phyloP scores from a whole-genome alignment of 2,113 vertebrate genomes.

The Hydrolagus affinis region DNA sequence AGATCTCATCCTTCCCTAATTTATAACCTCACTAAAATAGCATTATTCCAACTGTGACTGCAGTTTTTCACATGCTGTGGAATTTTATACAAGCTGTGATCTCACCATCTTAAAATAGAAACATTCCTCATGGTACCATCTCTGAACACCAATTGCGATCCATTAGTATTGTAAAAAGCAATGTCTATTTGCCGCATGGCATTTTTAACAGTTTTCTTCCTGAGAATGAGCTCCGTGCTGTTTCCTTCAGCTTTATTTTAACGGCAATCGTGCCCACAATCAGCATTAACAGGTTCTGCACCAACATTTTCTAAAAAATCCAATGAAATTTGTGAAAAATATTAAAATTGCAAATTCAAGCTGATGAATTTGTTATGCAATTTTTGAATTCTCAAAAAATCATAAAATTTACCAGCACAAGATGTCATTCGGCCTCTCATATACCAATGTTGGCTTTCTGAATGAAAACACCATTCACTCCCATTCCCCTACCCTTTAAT shows the following conservation, averaged over 20 bases:
- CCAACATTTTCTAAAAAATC: too few relatives aligned
- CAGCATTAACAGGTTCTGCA: too few relatives aligned
- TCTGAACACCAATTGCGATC: neutral
- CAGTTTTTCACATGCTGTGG: neutral
- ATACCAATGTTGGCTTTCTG: too few relatives aligned
- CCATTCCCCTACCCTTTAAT: too few relatives aligned
- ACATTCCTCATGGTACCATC: neutral
- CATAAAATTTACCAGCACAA: too few relatives aligned
- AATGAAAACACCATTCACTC: too few relatives aligned
- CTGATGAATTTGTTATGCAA: too few relatives aligned
- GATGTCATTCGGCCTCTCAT: too few relatives aligned
- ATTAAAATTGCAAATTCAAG: too few relatives aligned
- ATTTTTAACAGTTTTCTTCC: neutral
- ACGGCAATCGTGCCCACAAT: neutral
- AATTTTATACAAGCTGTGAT: conserved; percentile 5
- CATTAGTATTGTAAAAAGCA: neutral
- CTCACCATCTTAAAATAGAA: neutral
- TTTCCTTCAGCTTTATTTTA: neutral
- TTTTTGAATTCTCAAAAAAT: too few relatives aligned
- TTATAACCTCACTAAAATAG: neutral
- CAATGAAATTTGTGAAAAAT: too few relatives aligned
- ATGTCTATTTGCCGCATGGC: neutral
- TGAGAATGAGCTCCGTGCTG: neutral
- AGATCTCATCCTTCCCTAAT: neutral
- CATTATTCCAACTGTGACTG: neutral